Evolutionary conservation across 2,113 vertebrate species (phyloP).

Genomic region (Centropus bengalensis): DNA sequence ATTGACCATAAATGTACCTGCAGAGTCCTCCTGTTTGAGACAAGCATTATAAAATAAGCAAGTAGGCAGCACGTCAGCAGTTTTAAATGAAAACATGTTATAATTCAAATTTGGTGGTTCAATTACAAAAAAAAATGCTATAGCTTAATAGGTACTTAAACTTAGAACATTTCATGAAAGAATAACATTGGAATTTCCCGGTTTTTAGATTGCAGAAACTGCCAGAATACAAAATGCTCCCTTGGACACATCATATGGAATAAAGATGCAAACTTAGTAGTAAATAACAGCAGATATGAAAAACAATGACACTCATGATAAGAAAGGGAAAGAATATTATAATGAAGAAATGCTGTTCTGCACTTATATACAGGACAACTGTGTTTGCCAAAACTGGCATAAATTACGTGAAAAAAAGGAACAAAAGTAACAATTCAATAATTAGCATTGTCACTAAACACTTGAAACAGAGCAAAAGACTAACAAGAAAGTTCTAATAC

Average conservation of each 20-base stretch:
- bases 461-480: not conserved
- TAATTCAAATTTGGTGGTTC: not conserved
- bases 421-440: not conserved
- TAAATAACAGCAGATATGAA: not conserved
- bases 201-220: not conserved
- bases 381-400: not conserved
- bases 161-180: not conserved
- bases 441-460: not conserved
- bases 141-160: not conserved
- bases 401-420: not conserved
- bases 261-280: not conserved
- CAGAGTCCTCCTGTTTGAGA: slow-evolving; percentile 19
- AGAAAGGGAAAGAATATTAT: not conserved
- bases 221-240: not conserved
- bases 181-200: not conserved
- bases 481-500: not conserved
- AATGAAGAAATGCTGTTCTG: not conserved
- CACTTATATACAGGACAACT: not conserved
- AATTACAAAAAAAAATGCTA: not conserved
- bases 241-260: not conserved
- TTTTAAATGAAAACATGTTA: not conserved
- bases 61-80: not conserved
- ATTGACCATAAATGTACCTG: not conserved
- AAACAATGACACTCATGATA: not conserved
- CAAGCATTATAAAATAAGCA: slow-evolving; percentile 23